Evolutionary conservation across 2,888 invertebrate species (phyloP), one percentile per base, ranked within the genome.

Genomic region (Monochamus alternatus): DNA sequence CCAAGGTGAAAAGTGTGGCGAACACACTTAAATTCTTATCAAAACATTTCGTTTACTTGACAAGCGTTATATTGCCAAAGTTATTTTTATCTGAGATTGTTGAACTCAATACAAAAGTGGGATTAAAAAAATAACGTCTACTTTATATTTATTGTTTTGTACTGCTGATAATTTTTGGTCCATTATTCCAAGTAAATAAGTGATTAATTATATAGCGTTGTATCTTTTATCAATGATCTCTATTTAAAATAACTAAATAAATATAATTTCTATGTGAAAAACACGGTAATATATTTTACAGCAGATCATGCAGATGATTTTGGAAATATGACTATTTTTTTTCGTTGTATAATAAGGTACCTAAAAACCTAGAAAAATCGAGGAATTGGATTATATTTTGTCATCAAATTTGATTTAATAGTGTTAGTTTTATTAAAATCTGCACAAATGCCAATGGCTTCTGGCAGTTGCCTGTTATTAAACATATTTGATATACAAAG

Each of bases 11-110:
- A 43, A 63, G 58, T 38, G 32, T 14, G 68, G 68, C 43, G 59
- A 69, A 69, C n/a, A 69, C 38, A 60, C 60, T 51, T 47, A 44
- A 69, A 69, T 69, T 44, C 69, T 60, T 69, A 69, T 69, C 69
- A 60, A 60, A 69, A 69, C 44, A 69, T 51, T 62, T 32, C 52
- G 44, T 47, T 12, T 67, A 68, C 32, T 73, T 43, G 67, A 62
- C 67, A 31, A 73, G 62, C 60, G 62, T 55, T 62, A 66, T 66
- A 69, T 55, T 69, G 73, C 73, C 73, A 73, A 73, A 67, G 67
- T 67, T 67, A 60, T 60, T 60, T 69, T 69, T 69, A 67, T 73
- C 73, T 62, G 10, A 43, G 73, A 52, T 43, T 67, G 60, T 38
- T 67, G 67, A 67, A 67, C 73, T 32, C 67, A 38, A 62, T 60